phyloP scores from a whole-genome alignment of 35 echinoderm and acorn worm genomes.

The Diadema setosum region DNA sequence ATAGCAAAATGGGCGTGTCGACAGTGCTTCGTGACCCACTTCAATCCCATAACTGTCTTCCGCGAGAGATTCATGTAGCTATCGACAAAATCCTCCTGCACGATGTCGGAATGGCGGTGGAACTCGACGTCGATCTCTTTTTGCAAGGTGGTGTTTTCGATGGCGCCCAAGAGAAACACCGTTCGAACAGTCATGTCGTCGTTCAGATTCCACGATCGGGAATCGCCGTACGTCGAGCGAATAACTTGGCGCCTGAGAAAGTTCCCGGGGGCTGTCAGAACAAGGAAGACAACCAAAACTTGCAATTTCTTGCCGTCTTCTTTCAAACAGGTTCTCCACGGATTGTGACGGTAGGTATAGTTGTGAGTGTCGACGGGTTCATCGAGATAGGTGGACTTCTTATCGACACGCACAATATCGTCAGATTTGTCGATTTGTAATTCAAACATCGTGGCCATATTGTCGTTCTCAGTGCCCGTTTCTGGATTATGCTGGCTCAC shows the following conservation, averaged over 20 bases:
- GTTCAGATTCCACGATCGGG: background rate
- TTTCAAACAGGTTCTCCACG: background rate
- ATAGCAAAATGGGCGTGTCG: slow-evolving; percentile 43
- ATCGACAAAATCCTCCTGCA: slow-evolving; percentile 63
- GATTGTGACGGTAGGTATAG: background rate
- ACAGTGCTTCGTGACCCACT: slow-evolving; percentile 60
- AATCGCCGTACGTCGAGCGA: slow-evolving; percentile 30
- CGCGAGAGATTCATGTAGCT: slow-evolving; percentile 51
- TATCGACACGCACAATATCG: too few relatives aligned
- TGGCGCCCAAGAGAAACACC: slow-evolving; percentile 54
- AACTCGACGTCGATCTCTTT: background rate
- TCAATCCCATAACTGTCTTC: slow-evolving; percentile 68
- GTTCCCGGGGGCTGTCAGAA: slow-evolving; percentile 8
- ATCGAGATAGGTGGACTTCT: too few relatives aligned
- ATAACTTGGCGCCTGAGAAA: slow-evolving; percentile 17
- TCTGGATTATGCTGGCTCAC: too few relatives aligned
- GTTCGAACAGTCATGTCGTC: slow-evolving; percentile 9
- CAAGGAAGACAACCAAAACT: slow-evolving; percentile 55
- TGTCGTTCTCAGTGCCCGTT: too few relatives aligned
- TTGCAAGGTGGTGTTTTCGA: background rate
- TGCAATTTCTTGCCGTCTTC: background rate
- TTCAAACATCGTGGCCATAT: too few relatives aligned
- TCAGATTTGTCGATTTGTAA: too few relatives aligned
- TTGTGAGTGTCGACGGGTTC: background rate
- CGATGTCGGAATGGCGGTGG: slow-evolving; percentile 27